These are phyloP conservation scores for Leptinotarsa tumamoca DNA, from an alignment of 2,888 invertebrate genomes.

Conservation along the genomic window DNA sequence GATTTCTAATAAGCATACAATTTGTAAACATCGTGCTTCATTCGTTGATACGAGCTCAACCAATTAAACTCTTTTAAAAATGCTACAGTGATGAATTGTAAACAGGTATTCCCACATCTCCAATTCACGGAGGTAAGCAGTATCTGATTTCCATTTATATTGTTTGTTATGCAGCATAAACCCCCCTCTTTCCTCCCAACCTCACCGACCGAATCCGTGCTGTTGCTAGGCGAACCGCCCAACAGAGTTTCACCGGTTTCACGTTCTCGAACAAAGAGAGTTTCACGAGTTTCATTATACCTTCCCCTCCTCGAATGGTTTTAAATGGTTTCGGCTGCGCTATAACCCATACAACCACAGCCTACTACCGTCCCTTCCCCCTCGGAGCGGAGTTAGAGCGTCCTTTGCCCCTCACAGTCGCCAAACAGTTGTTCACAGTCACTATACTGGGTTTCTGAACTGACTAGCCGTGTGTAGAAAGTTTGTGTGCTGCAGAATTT, in stretches of 20 bases:
- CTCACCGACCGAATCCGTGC: conserved; percentile 26
- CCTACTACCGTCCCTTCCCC: conserved; percentile 39
- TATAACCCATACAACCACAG: conserved; percentile 51
- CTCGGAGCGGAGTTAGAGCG: conserved; percentile 26
- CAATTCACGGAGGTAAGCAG: conserved; percentile 41
- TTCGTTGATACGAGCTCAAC: conserved; percentile 25
- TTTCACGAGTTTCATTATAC: conserved; percentile 51
- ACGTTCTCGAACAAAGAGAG: conserved; percentile 49
- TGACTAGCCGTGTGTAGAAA: conserved; percentile 38
- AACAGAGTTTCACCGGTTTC: conserved; percentile 48
- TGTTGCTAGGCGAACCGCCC: conserved; percentile 50
- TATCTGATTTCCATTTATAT: conserved; percentile 51
- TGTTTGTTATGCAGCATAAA: conserved; percentile 49
- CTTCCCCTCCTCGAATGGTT: conserved; percentile 50
- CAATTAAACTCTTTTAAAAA: conserved; percentile 44
- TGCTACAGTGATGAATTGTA: conserved; percentile 42
- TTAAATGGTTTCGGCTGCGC: conserved; percentile 53
- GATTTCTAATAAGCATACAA: conserved; percentile 24
- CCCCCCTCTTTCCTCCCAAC: conserved; percentile 58
- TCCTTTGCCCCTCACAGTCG: conserved; percentile 31
- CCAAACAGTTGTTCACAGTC: conserved; percentile 42
- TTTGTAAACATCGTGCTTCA: conserved; percentile 10
- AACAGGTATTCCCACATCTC: conserved; percentile 34
- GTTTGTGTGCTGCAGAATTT: conserved; percentile 33
- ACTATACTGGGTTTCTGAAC: conserved; percentile 44